These are phyloP conservation scores for Papilio gigon DNA, from an alignment of 2,888 invertebrate species.

Conservation along the genomic window DNA sequence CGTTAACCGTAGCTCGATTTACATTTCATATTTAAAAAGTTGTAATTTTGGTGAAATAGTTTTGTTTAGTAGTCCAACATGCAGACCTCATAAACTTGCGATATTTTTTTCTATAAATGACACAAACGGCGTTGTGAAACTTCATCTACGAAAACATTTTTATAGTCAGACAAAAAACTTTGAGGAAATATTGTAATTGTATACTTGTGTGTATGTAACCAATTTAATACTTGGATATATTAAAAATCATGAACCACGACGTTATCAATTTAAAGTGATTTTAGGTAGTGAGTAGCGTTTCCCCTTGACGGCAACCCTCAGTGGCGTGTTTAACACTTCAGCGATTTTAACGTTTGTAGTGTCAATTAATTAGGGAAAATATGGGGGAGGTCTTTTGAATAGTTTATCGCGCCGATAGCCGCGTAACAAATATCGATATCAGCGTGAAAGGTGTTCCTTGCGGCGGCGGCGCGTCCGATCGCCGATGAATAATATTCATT, in stretches of 20 bases:
- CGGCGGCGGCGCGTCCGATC: constrained; percentile 46
- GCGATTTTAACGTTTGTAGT: constrained; percentile 69
- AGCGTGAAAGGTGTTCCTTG: constrained; percentile 57
- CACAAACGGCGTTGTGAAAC: not conserved
- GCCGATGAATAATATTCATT: constrained; percentile 49
- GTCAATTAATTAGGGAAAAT: constrained; percentile 71
- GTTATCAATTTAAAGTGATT: constrained; percentile 18
- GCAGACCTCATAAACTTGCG: not conserved
- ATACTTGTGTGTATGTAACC: not conserved
- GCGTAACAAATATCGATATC: constrained; percentile 57
- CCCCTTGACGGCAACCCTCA: constrained; percentile 50
- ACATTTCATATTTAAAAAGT: constrained; percentile 43
- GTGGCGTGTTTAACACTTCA: constrained; percentile 65
- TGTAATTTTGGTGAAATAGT: constrained; percentile 19
- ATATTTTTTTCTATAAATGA: not conserved
- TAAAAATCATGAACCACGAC: not conserved
- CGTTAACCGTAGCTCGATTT: constrained; percentile 49
- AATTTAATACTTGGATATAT: not conserved
- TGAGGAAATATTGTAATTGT: not conserved
- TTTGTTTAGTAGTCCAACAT: constrained; percentile 7
- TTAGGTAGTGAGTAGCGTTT: constrained; percentile 33
- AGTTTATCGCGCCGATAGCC: constrained; percentile 45
- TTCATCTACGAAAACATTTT: not conserved
- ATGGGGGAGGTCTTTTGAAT: constrained; percentile 52
- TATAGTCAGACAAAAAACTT: not conserved